Conservation (phyloP, 2,797 vertebrate genomes). For the Lutjanus argentimaculatus region DNA sequence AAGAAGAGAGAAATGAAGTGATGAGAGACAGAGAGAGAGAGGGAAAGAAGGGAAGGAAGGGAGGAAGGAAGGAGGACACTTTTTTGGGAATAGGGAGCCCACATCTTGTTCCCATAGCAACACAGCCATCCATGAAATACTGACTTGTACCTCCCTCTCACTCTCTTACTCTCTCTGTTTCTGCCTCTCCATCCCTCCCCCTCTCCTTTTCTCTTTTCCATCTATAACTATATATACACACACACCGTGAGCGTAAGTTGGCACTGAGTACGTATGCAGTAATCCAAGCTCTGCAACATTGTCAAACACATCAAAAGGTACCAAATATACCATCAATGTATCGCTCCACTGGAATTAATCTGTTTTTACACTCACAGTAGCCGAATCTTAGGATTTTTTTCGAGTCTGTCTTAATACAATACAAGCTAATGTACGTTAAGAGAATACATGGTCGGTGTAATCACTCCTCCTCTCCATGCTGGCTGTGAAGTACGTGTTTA, state of each 20-base stretch:
- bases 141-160: slow-evolving; percentile 83
- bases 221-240: slow-evolving; percentile 71
- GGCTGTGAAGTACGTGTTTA: slow-evolving; percentile 13
- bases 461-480: slow-evolving; percentile 26
- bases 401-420: neutral
- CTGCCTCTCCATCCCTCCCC: slow-evolving; percentile 78
- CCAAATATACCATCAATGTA: slow-evolving; percentile 51
- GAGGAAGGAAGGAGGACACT: slow-evolving; percentile 84
- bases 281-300: slow-evolving; percentile 66
- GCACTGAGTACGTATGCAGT: slow-evolving; percentile 65
- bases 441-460: slow-evolving; percentile 22
- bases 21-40: slow-evolving; percentile 66
- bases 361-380: slow-evolving; percentile 1
- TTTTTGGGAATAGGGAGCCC: slow-evolving; percentile 88
- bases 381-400: slow-evolving; percentile 1
- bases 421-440: neutral
- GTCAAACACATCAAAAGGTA: slow-evolving; percentile 67
- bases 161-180: slow-evolving; percentile 76
- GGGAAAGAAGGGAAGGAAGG: slow-evolving; percentile 70
- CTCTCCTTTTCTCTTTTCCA: slow-evolving; percentile 66
- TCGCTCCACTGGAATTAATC: slow-evolving; percentile 21
- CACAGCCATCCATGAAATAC: slow-evolving; percentile 89
- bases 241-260: slow-evolving; percentile 71
- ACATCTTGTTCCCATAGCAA: slow-evolving; percentile 92
- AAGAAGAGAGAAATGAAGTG: slow-evolving; percentile 70